Evolutionary conservation across 2,888 invertebrate genomes (phyloP).

Genomic region (Hyposoter dolosus): DNA sequence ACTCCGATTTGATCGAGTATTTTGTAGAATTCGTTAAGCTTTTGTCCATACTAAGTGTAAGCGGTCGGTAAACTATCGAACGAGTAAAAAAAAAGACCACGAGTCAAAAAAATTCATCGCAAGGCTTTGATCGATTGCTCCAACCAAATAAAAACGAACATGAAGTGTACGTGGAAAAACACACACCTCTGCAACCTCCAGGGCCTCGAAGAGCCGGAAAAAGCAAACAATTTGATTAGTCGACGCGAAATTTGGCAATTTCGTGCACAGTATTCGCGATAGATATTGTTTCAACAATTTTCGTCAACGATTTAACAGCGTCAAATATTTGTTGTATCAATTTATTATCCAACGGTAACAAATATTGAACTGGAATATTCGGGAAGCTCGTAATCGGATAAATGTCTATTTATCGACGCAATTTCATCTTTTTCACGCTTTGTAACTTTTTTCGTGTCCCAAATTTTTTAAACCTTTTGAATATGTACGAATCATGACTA

Average conservation of each 20-base stretch:
- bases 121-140: slow-evolving; percentile 15
- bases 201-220: slow-evolving; percentile 85
- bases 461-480: slow-evolving; percentile 1
- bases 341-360: neutral
- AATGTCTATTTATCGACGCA: neutral
- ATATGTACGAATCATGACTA: slow-evolving; percentile 9
- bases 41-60: neutral
- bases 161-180: slow-evolving; percentile 78
- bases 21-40: neutral
- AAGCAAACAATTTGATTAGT: slow-evolving; percentile 79
- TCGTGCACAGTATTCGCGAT: slow-evolving; percentile 23
- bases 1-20: neutral
- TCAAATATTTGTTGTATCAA: neutral
- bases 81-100: neutral
- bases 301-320: slow-evolving; percentile 6
- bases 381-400: neutral
- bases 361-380: slow-evolving; percentile 1
- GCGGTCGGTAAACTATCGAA: neutral
- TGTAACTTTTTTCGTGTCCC: neutral
- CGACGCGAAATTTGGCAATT: slow-evolving; percentile 45
- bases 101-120: neutral
- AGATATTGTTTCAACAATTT: neutral
- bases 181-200: slow-evolving; percentile 87
- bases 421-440: slow-evolving; percentile 15
- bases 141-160: slow-evolving; percentile 54